These are phyloP conservation scores for Agelastica alni DNA, from an alignment of 2,888 invertebrate genomes.

Conservation along the genomic window DNA sequence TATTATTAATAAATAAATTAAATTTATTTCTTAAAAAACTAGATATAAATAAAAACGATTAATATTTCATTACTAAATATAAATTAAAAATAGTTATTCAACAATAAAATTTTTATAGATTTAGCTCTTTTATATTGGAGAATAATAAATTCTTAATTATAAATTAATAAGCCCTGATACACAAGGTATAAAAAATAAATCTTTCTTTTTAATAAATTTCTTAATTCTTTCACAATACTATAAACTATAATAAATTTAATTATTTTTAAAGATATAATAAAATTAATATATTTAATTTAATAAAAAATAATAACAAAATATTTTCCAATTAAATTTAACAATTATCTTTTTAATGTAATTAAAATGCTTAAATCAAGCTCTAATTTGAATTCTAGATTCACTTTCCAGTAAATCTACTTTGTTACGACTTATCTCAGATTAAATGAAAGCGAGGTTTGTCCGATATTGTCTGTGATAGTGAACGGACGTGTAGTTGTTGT, in stretches of 20 bases:
- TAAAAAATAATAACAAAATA: constrained; percentile 35
- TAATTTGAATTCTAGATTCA: constrained; percentile 68
- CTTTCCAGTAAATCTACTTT: too few species aligned
- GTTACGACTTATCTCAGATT: too few species aligned
- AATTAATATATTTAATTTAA: constrained; percentile 29
- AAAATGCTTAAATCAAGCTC: constrained; percentile 67
- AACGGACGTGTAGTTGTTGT: too few species aligned
- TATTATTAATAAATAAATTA: neutral
- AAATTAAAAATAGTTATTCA: constrained; percentile 65
- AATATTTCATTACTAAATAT: constrained; percentile 37
- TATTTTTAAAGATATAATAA: constrained; percentile 57
- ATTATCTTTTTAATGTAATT: too few species aligned
- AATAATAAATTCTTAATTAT: too few species aligned
- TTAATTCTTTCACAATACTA: too few species aligned
- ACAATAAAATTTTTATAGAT: too few species aligned
- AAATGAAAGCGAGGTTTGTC: too few species aligned
- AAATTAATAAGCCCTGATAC: constrained; percentile 73
- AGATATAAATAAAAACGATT: too few species aligned
- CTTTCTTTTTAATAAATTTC: constrained; percentile 57
- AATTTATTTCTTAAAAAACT: neutral
- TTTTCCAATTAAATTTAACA: neutral
- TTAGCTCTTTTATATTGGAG: too few species aligned
- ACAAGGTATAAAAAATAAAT: constrained; percentile 70
- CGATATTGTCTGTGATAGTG: too few species aligned
- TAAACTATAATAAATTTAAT: constrained; percentile 62